A percentile compares a stretch with the other conserved stretches of the same genome.
These are phyloP conservation scores for Limnothrissa miodon DNA, from an alignment of 2,113 vertebrate species.

Conservation along the genomic window DNA sequence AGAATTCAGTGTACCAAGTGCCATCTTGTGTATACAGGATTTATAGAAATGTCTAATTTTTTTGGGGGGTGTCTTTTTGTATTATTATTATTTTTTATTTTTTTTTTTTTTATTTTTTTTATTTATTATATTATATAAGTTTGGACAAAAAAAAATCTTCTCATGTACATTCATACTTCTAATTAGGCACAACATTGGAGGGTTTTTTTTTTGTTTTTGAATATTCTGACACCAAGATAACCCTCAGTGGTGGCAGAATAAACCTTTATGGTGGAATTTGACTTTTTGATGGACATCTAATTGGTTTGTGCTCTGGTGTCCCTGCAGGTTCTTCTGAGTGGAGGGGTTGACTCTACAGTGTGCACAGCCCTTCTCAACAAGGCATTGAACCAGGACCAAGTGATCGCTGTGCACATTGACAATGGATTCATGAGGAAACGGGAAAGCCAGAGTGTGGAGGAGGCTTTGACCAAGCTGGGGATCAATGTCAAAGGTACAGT, in stretches of 20 bases:
- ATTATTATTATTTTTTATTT: no score
- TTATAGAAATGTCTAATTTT: background rate
- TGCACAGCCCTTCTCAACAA: constrained; percentile 96
- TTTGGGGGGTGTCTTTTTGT: no score
- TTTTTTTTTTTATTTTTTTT: no score
- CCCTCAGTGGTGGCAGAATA: background rate
- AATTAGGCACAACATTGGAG: no score
- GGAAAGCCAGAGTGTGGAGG: constrained; percentile 95
- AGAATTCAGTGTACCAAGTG: background rate
- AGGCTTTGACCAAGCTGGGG: constrained; percentile 92
- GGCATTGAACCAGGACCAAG: constrained; percentile 88
- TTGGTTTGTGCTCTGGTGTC: background rate
- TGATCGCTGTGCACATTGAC: constrained; percentile 97
- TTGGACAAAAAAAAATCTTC: no score
- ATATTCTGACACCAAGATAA: no score
- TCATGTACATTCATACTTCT: no score
- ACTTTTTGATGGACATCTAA: background rate
- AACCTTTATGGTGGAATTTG: background rate
- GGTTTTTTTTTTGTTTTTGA: no score
- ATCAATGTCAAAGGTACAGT: constrained; percentile 92
- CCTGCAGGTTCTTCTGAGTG: constrained; percentile 88
- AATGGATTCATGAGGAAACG: constrained; percentile 98
- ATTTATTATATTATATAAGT: no score
- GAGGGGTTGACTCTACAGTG: constrained; percentile 96
- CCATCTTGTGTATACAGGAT: background rate